These are phyloP conservation scores for Phyllostomus hastatus DNA, from an alignment of 2,113 vertebrate species.

Conservation along the genomic window DNA sequence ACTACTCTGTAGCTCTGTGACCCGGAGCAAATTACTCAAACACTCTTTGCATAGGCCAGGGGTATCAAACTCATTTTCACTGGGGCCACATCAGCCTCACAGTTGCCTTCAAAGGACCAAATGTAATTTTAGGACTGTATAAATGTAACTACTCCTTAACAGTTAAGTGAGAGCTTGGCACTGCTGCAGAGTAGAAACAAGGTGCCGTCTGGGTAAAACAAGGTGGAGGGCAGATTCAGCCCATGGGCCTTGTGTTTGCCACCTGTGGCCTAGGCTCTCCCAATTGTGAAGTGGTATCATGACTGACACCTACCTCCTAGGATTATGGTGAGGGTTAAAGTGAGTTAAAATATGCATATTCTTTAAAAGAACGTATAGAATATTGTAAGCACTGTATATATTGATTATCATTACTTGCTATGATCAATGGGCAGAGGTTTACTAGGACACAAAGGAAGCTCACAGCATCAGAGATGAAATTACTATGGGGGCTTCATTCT, in stretches of 20 bases:
- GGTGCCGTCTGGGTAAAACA: too few relatives aligned
- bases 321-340: neutral
- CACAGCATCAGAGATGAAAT: neutral
- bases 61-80: too few relatives aligned
- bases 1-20: neutral
- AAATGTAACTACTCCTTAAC: too few relatives aligned
- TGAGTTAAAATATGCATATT: neutral
- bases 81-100: too few relatives aligned
- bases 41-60: neutral
- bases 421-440: conserved; percentile 66
- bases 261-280: neutral
- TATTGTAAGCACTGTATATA: neutral
- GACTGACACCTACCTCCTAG: neutral
- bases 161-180: too few relatives aligned
- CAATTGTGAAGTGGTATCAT: neutral
- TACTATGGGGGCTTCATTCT: neutral
- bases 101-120: too few relatives aligned
- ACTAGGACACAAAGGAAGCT: conserved; percentile 62
- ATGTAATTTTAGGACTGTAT: too few relatives aligned
- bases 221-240: too few relatives aligned
- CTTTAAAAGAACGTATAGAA: neutral
- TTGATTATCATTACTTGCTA: neutral
- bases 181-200: too few relatives aligned
- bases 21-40: neutral
- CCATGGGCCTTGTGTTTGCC: too few relatives aligned